Evolutionary conservation across 2,888 invertebrate genomes (phyloP).

Genomic region (Drosophila subsilvestris): DNA sequence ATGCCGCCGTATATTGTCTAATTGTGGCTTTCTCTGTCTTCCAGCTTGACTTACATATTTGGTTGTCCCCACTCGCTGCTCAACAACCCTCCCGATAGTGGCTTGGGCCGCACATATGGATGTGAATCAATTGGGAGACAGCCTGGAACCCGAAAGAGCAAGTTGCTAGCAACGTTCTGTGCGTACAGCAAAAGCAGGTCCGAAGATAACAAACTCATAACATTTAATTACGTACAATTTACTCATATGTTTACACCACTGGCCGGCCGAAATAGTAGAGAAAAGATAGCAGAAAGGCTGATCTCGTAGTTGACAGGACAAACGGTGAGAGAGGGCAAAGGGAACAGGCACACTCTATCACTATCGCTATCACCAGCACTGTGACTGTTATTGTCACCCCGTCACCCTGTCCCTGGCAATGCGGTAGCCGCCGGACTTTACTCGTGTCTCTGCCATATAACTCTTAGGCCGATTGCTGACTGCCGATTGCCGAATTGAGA

Average conservation of each 20-base stretch:
- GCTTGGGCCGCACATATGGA: constrained; percentile 21
- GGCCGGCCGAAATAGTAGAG: constrained; percentile 38
- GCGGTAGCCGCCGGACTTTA: constrained; percentile 44
- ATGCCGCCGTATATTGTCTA: constrained; percentile 52
- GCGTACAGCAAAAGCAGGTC: constrained; percentile 14
- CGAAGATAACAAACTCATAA: constrained; percentile 71
- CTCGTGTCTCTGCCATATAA: constrained; percentile 36
- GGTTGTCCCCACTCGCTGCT: constrained; percentile 18
- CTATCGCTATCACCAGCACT: constrained; percentile 19
- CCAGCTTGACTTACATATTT: constrained; percentile 68
- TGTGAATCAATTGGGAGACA: constrained; percentile 38
- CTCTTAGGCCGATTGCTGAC: constrained; percentile 32
- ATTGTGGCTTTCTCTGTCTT: constrained; percentile 21
- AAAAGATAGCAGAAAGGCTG: constrained; percentile 31
- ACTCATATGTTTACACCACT: constrained; percentile 64
- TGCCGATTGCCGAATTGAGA: constrained; percentile 54
- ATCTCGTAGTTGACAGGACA: constrained; percentile 34
- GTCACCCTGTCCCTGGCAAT: constrained; percentile 25
- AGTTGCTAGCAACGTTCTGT: constrained; percentile 12
- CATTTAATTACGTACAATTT: constrained; percentile 76
- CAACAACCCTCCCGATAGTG: not conserved
- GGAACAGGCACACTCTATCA: constrained; percentile 10
- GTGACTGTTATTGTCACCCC: constrained; percentile 21
- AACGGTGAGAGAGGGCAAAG: constrained; percentile 7
- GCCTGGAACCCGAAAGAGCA: constrained; percentile 30